Percentiles rank a stretch among this genome's conserved stretches.
These are phyloP conservation scores for Cettia cetti DNA, from an alignment of 2,113 vertebrate species.

Conservation along the genomic window DNA sequence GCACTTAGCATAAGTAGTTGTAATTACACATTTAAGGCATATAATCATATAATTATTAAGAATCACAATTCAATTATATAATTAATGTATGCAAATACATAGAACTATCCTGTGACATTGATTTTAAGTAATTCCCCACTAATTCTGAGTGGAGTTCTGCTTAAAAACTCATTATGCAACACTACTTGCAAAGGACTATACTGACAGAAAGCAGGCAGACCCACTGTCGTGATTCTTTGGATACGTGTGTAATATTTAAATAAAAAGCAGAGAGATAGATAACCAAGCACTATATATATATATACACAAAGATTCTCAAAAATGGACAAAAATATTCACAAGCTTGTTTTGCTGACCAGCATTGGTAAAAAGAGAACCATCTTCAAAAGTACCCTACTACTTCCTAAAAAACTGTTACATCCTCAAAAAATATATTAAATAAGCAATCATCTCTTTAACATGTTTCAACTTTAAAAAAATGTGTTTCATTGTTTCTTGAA, in stretches of 20 bases:
- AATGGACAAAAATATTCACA: not conserved
- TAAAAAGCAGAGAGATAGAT: not conserved
- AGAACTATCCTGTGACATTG: not conserved
- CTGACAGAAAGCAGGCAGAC: not conserved
- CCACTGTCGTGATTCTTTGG: not conserved
- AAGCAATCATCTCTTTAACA: not conserved
- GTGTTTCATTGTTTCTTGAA: not conserved
- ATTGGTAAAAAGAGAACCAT: not conserved
- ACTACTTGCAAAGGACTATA: not conserved
- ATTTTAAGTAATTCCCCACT: conserved; percentile 1
- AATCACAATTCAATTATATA: conserved; percentile 46
- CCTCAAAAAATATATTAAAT: not conserved
- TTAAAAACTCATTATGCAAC: not conserved
- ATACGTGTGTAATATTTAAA: not conserved
- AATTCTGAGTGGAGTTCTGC: not conserved
- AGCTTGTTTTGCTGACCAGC: not conserved
- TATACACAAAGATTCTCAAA: not conserved
- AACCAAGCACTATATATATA: not conserved
- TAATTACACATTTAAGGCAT: conserved; percentile 51
- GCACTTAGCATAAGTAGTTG: conserved; percentile 35
- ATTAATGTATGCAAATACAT: conserved; percentile 43
- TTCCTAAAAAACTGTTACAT: not conserved
- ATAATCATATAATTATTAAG: conserved; percentile 53
- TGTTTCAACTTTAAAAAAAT: not conserved
- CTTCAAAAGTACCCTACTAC: not conserved